Conservation (phyloP, 30 jellyfish, hydroid and myxozoan species). For the Cassiopea xamachana region DNA sequence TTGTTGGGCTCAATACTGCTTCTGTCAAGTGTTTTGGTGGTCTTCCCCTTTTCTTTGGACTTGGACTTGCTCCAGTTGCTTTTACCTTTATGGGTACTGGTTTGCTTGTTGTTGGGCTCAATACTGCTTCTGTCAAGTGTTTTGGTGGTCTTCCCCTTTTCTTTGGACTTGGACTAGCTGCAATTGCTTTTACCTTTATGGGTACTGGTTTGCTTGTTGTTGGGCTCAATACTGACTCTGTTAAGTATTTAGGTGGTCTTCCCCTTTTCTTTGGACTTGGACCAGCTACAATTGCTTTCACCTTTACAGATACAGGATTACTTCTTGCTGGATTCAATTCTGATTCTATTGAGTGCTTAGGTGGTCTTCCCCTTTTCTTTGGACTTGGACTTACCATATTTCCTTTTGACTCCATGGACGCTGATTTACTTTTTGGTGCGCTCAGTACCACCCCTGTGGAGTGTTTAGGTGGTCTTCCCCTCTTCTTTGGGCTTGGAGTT, state of each 20-base stretch:
- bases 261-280: no score
- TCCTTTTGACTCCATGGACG: not conserved
- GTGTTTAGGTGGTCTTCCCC: conserved; percentile 41
- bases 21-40: conserved; percentile 14
- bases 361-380: conserved; percentile 10
- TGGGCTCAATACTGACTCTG: no score
- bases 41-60: conserved; percentile 52
- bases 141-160: no score
- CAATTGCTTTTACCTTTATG: not conserved
- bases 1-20: not conserved
- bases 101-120: not conserved
- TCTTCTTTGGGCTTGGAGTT: conserved; percentile 22
- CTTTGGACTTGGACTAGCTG: not conserved
- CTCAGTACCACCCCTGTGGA: no score
- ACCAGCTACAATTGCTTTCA: not conserved
- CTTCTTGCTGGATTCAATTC: no score
- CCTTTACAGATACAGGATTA: not conserved
- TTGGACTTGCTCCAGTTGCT: not conserved
- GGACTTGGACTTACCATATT: not conserved
- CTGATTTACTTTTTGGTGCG: no score
- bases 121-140: not conserved
- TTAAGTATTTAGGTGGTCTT: no score
- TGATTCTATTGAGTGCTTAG: not conserved
- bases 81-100: not conserved
- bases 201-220: not conserved